Evolutionary conservation across 2,797 vertebrate species (phyloP).

Genomic region (Galago senegalensis): DNA sequence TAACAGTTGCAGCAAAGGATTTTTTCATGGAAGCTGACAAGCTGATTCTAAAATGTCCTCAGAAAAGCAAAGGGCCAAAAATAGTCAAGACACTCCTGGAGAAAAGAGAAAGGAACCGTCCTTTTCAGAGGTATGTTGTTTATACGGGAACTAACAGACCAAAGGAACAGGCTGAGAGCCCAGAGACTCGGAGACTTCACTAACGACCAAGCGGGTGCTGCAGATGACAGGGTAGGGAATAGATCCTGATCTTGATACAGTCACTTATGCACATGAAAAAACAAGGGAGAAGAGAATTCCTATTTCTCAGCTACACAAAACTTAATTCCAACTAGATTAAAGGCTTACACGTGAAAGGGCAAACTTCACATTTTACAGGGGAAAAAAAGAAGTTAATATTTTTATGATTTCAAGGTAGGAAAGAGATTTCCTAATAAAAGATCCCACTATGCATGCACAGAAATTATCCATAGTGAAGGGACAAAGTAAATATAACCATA

Average conservation of each 20-base stretch:
- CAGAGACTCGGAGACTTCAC: neutral
- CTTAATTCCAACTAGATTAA: neutral
- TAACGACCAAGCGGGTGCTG: neutral
- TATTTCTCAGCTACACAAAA: neutral
- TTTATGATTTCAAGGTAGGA: neutral
- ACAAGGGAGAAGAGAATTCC: neutral
- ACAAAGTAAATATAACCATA: neutral
- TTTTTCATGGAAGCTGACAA: neutral
- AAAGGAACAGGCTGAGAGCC: neutral
- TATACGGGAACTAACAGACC: neutral
- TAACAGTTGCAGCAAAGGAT: neutral
- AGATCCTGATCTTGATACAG: too few relatives aligned
- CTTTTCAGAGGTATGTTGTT: neutral
- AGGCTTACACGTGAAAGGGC: neutral
- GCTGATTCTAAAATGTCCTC: neutral
- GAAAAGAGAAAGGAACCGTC: neutral
- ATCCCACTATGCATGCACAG: too few relatives aligned
- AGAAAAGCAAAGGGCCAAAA: neutral
- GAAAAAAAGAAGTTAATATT: neutral
- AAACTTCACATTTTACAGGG: neutral
- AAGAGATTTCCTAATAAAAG: conserved; percentile 1
- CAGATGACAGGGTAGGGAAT: neutral
- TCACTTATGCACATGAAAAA: neutral
- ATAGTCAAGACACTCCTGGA: neutral
- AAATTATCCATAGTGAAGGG: neutral